phyloP scores from a whole-genome alignment of 2,113 vertebrate species.

The Periophthalmodon schlosseri region DNA sequence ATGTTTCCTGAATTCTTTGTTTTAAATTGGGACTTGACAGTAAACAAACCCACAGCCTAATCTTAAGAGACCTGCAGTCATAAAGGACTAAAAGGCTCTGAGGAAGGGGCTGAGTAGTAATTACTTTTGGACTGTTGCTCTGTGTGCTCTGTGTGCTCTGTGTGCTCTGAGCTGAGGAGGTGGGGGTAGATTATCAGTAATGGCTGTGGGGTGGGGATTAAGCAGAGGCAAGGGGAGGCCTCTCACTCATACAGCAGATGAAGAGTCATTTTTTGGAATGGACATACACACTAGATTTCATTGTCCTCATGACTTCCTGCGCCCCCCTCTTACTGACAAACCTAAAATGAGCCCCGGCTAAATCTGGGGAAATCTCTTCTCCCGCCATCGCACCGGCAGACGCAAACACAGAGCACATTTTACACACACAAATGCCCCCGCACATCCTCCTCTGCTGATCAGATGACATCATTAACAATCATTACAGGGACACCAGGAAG shows the following conservation, averaged over 20 bases:
- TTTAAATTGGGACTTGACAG: not conserved
- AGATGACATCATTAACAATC: conserved; percentile 83
- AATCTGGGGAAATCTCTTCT: conserved; percentile 66
- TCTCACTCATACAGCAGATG: conserved; percentile 53
- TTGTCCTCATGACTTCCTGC: conserved; percentile 70
- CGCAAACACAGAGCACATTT: conserved; percentile 40
- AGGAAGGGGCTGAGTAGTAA: conserved; percentile 49
- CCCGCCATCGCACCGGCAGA: conserved; percentile 39
- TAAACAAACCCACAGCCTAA: not conserved
- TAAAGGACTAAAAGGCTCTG: conserved; percentile 53
- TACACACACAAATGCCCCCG: conserved; percentile 46
- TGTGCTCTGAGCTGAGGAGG: conserved; percentile 19
- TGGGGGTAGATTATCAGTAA: conserved; percentile 30
- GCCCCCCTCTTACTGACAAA: conserved; percentile 30
- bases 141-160: conserved; percentile 38
- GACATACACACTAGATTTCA: conserved; percentile 69
- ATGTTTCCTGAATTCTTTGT: not conserved
- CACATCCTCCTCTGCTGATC: conserved; percentile 74
- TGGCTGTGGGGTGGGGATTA: conserved; percentile 44
- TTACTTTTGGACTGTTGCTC: conserved; percentile 64
- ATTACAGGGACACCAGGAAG: conserved; percentile 80
- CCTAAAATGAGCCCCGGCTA: conserved; percentile 60
- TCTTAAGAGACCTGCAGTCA: not conserved
- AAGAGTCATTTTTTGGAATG: conserved; percentile 62
- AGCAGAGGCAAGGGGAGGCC: conserved; percentile 32